These are phyloP conservation scores for Pachyramphus minor DNA, from an alignment of 2,113 vertebrate genomes.

Conservation along the genomic window DNA sequence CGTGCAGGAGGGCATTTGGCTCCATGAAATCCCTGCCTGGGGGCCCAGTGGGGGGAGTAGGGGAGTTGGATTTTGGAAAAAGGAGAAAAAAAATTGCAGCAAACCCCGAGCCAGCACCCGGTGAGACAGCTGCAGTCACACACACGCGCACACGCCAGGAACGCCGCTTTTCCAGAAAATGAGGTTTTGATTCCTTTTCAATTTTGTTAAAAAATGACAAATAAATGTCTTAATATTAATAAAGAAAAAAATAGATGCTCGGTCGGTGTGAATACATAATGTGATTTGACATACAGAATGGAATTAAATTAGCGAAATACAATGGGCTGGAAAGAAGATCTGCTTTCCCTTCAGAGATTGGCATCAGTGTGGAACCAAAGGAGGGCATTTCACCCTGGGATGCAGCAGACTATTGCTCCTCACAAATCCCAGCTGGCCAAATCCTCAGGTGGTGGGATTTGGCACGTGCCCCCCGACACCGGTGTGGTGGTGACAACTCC, in stretches of 20 bases:
- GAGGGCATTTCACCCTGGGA: background rate
- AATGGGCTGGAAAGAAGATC: slow-evolving; percentile 51
- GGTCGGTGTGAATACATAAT: background rate
- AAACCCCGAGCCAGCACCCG: background rate
- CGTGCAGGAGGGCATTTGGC: background rate
- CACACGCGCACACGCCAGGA: background rate
- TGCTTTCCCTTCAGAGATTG: background rate
- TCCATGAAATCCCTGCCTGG: rapidly evolving
- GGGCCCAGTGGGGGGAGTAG: rapidly evolving
- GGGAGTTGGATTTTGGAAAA: background rate
- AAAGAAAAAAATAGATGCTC: slow-evolving; percentile 13
- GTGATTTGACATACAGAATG: slow-evolving; percentile 26
- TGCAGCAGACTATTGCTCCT: background rate
- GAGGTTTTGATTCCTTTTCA: slow-evolving; percentile 59
- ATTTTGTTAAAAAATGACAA: slow-evolving; percentile 57
- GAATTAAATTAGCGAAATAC: slow-evolving; percentile 50
- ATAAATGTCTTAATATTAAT: slow-evolving; percentile 66
- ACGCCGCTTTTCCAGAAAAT: background rate
- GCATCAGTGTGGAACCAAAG: background rate
- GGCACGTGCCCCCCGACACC: rapidly evolving
- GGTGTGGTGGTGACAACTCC: rapidly evolving
- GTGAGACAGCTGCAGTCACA: background rate
- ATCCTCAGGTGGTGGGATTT: background rate
- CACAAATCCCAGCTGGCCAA: background rate
- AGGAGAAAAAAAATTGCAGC: background rate